Evolutionary conservation across 2,797 vertebrate species (phyloP).

Genomic region (Toxotes lorentzi): DNA sequence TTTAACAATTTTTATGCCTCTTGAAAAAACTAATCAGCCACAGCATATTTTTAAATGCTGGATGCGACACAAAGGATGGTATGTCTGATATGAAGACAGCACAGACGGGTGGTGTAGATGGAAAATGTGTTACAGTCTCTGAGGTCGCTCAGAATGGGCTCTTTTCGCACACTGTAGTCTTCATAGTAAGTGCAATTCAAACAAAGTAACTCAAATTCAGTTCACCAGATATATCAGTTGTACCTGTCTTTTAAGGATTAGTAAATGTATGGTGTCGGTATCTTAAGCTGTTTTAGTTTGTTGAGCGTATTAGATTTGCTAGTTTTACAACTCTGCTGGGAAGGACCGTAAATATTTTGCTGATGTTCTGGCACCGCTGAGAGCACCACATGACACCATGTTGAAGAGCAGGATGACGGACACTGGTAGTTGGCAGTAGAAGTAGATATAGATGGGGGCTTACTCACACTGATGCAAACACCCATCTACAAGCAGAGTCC

Average conservation of each 20-base stretch:
- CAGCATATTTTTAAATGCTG: constrained; percentile 48
- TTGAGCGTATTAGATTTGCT: constrained; percentile 27
- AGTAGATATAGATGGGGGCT: constrained; percentile 35
- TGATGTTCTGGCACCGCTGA: constrained; percentile 51
- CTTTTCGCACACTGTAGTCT: background rate
- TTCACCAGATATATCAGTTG: background rate
- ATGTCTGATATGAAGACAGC: constrained; percentile 9
- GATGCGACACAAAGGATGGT: constrained; percentile 39
- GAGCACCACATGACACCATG: constrained; percentile 32
- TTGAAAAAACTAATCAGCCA: constrained; percentile 44
- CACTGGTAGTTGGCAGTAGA: constrained; percentile 30
- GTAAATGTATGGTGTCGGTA: constrained; percentile 3
- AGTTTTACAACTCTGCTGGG: constrained; percentile 28
- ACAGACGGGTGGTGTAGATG: background rate
- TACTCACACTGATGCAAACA: constrained; percentile 36
- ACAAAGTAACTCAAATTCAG: constrained; percentile 15
- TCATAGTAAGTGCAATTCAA: constrained; percentile 13
- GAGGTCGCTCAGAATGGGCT: background rate
- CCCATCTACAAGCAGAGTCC: constrained; percentile 43
- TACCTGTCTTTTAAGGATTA: background rate
- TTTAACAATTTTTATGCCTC: constrained; percentile 65
- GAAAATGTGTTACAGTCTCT: background rate
- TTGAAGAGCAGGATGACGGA: constrained; percentile 49
- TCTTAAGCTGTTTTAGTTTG: constrained; percentile 28
- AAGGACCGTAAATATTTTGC: constrained; percentile 48